These are phyloP conservation scores for Amphipyra tragopoginis DNA, from an alignment of 2,888 invertebrate species.

Conservation along the genomic window DNA sequence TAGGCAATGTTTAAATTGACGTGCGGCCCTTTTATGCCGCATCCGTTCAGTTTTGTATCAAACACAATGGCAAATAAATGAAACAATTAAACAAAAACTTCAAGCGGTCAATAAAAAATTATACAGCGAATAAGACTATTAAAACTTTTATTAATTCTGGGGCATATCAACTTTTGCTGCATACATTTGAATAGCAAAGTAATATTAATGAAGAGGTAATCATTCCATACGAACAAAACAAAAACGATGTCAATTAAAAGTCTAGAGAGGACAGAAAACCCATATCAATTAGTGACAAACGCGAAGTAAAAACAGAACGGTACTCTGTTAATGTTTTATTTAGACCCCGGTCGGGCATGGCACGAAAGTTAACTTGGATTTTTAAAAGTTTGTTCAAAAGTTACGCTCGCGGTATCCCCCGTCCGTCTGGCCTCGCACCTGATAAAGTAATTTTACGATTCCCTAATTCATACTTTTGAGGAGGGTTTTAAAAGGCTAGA, in stretches of 20 bases:
- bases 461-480: slow-evolving; percentile 87
- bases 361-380: slow-evolving; percentile 86
- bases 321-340: slow-evolving; percentile 84
- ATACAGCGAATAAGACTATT: slow-evolving; percentile 25
- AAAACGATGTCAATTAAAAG: slow-evolving; percentile 71
- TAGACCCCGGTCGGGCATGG: slow-evolving; percentile 70
- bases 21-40: slow-evolving; percentile 80
- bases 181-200: slow-evolving; percentile 19
- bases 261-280: slow-evolving; percentile 73
- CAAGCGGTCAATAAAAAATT: slow-evolving; percentile 42
- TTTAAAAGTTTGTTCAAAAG: slow-evolving; percentile 87
- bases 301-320: slow-evolving; percentile 78
- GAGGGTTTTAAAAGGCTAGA: slow-evolving; percentile 85
- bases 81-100: slow-evolving; percentile 58
- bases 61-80: slow-evolving; percentile 64
- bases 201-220: slow-evolving; percentile 42
- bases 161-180: slow-evolving; percentile 15
- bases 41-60: slow-evolving; percentile 70
- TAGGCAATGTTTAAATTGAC: slow-evolving; percentile 88
- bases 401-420: slow-evolving; percentile 77
- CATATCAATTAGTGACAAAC: slow-evolving; percentile 84
- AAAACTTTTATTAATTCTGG: slow-evolving; percentile 36
- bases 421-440: slow-evolving; percentile 81
- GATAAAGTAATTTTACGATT: slow-evolving; percentile 88
- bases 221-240: slow-evolving; percentile 46